Conservation (phyloP, 2,797 vertebrate species). For the Oreochromis grahami region DNA sequence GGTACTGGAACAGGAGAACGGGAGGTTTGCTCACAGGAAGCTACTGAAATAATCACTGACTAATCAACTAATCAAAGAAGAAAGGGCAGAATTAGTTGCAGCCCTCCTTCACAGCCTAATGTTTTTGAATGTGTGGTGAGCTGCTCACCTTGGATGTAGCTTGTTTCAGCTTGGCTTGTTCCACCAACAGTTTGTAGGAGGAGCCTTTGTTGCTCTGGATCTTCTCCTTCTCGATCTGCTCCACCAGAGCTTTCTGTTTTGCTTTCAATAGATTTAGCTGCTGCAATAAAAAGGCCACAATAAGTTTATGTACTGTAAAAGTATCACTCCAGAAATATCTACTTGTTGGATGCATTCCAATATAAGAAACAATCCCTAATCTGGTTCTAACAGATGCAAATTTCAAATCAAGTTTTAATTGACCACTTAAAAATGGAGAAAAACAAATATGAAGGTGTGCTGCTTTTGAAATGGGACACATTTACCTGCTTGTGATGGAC, state of each 20-base stretch:
- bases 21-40: not conserved
- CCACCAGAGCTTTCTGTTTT: slow-evolving; percentile 99
- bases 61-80: not conserved
- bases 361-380: not conserved
- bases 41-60: not conserved
- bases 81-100: not conserved
- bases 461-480: slow-evolving; percentile 44
- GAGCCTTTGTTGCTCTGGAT: slow-evolving; percentile 99
- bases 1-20: not conserved
- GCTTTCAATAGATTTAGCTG: slow-evolving; percentile 99
- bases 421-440: not conserved
- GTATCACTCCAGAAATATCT: not conserved
- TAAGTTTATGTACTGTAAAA: slow-evolving; percentile 47
- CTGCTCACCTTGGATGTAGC: slow-evolving; percentile 94
- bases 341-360: not conserved
- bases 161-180: slow-evolving; percentile 99
- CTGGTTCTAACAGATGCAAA: not conserved
- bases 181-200: slow-evolving; percentile 98
- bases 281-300: slow-evolving; percentile 77
- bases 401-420: not conserved
- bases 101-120: not conserved
- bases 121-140: not conserved
- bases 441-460: not conserved
- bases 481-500: slow-evolving; percentile 99
- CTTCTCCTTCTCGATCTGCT: slow-evolving; percentile 99